A percentile compares a stretch with the other conserved stretches of the same genome.
phyloP scores from a whole-genome alignment of 2,113 vertebrate genomes.

The Nicator chloris region DNA sequence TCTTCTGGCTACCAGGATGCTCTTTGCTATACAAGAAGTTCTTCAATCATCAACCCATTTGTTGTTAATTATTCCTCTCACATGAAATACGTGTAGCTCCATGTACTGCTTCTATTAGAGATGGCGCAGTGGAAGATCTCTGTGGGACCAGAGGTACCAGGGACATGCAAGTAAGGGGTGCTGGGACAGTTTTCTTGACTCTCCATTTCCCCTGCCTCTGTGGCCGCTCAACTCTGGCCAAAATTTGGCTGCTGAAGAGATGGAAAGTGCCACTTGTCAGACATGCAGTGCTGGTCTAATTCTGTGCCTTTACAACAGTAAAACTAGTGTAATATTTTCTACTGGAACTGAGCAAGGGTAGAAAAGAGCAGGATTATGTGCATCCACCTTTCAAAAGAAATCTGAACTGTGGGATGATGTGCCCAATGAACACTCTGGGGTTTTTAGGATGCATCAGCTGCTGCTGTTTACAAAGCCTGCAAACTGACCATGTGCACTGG shows the following conservation, averaged over 20 bases:
- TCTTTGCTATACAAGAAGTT: neutral
- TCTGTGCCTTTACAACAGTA: neutral
- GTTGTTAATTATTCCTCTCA: neutral
- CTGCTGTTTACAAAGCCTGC: neutral
- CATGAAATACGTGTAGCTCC: neutral
- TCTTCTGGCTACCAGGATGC: neutral
- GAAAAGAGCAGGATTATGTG: neutral
- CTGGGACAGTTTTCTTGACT: neutral
- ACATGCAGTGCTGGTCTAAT: neutral
- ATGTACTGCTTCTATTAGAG: neutral
- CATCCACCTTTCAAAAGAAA: neutral
- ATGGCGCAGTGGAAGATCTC: neutral
- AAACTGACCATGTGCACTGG: neutral
- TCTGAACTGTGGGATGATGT: neutral
- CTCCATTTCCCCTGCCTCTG: neutral
- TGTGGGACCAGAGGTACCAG: neutral
- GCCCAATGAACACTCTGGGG: accelerated
- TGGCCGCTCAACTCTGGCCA: neutral
- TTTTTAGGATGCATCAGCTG: neutral
- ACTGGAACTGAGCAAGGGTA: neutral
- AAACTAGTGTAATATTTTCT: neutral
- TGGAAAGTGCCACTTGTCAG: neutral
- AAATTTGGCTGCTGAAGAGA: neutral
- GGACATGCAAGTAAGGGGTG: neutral
- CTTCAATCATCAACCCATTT: neutral